phyloP scores from a whole-genome alignment of 2,888 invertebrate species.

The Acleris literana region DNA sequence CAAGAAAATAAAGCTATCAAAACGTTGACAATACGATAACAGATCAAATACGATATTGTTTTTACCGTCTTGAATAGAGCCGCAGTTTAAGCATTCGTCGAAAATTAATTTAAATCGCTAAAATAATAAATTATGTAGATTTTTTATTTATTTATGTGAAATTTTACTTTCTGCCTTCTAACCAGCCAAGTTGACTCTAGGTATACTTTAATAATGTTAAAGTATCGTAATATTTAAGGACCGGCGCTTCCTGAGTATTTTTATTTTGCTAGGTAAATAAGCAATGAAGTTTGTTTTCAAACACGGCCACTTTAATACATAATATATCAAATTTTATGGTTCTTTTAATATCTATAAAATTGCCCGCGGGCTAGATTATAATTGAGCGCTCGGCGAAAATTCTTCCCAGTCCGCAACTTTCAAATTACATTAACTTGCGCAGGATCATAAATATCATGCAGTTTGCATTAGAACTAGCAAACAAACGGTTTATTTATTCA shows the following conservation, averaged over 20 bases:
- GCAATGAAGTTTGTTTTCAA: constrained; percentile 15
- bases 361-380: constrained; percentile 11
- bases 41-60: too few species aligned
- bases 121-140: too few species aligned
- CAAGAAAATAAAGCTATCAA: too few species aligned
- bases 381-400: constrained; percentile 7
- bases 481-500: not conserved
- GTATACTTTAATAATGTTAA: not conserved
- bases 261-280: constrained; percentile 10
- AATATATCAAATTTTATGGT: constrained; percentile 19
- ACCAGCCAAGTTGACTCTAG: not conserved
- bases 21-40: too few species aligned
- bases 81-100: too few species aligned
- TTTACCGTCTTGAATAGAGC: too few species aligned
- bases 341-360: constrained; percentile 20
- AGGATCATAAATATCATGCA: not conserved
- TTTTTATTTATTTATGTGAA: too few species aligned
- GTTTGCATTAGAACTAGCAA: not conserved
- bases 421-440: not conserved
- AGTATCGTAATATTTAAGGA: not conserved
- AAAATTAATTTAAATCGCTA: too few species aligned
- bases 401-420: constrained; percentile 4
- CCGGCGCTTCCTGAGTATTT: not conserved
- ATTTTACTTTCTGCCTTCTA: too few species aligned
- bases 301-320: constrained; percentile 2